These are phyloP conservation scores for Zosterops borbonicus DNA, from an alignment of 2,113 vertebrate species.

Conservation along the genomic window DNA sequence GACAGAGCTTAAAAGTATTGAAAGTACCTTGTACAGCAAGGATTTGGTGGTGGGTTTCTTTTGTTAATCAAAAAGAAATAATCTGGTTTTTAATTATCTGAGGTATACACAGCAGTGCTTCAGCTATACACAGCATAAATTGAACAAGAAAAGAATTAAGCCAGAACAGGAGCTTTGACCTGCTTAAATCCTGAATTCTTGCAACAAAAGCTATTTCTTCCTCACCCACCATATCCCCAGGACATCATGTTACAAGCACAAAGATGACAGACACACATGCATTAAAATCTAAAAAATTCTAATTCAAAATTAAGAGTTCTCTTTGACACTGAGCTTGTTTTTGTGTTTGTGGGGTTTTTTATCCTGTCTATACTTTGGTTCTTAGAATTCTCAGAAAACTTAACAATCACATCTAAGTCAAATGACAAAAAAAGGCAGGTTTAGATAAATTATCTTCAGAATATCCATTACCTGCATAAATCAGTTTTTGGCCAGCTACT, in stretches of 20 bases:
- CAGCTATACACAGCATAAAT: neutral
- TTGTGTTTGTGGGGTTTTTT: neutral
- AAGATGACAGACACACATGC: neutral
- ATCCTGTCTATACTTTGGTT: neutral
- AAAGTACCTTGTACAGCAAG: neutral
- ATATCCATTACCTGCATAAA: constrained; percentile 89
- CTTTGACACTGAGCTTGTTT: neutral
- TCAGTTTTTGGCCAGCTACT: constrained; percentile 91
- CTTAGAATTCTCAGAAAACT: neutral
- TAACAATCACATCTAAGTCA: neutral
- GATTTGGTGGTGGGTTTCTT: neutral
- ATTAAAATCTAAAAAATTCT: neutral
- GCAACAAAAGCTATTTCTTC: neutral
- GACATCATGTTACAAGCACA: neutral
- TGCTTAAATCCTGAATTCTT: neutral
- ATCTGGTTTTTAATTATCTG: neutral
- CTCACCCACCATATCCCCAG: neutral
- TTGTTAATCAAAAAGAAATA: neutral
- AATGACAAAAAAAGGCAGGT: neutral
- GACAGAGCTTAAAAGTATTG: neutral
- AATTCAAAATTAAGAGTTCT: neutral
- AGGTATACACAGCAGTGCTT: neutral
- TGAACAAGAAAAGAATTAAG: neutral
- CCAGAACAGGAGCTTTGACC: neutral
- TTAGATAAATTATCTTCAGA: neutral